Conservation (phyloP, 2,888 invertebrate species). For the Chromoteleia sp. region DNA sequence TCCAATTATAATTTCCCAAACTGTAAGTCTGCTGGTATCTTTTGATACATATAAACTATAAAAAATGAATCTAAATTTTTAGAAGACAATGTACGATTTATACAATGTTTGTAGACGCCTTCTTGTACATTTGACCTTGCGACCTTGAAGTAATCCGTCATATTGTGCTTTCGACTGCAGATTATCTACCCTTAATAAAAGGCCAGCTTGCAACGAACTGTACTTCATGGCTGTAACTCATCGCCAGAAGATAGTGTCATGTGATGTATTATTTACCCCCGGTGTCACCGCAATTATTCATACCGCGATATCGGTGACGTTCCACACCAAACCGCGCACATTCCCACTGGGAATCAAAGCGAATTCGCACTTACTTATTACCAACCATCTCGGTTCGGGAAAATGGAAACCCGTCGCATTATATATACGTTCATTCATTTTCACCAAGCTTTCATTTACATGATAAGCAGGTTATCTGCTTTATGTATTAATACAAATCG, state of each 20-base stretch:
- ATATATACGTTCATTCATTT: slow-evolving; percentile 57
- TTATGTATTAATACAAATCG: slow-evolving; percentile 36
- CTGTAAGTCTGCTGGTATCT: too few relatives aligned
- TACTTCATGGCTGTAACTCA: slow-evolving; percentile 79
- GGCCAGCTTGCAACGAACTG: slow-evolving; percentile 67
- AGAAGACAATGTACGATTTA: too few relatives aligned
- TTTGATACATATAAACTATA: background rate
- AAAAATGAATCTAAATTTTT: too few relatives aligned
- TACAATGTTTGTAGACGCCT: slow-evolving; percentile 35
- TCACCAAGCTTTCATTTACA: slow-evolving; percentile 50
- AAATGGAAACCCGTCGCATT: slow-evolving; percentile 59
- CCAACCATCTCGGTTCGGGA: slow-evolving; percentile 70
- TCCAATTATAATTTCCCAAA: too few relatives aligned
- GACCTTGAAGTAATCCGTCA: slow-evolving; percentile 75
- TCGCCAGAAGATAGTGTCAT: slow-evolving; percentile 80
- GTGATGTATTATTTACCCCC: slow-evolving; percentile 81
- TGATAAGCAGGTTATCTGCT: slow-evolving; percentile 60
- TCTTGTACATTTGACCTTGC: slow-evolving; percentile 56
- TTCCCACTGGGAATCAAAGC: slow-evolving; percentile 81
- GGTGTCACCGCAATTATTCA: slow-evolving; percentile 82
- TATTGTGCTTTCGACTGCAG: slow-evolving; percentile 77
- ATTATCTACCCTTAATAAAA: slow-evolving; percentile 83
- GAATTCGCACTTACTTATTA: slow-evolving; percentile 79
- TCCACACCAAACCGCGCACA: slow-evolving; percentile 61
- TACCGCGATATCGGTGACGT: slow-evolving; percentile 78